phyloP scores from a whole-genome alignment of 2,888 invertebrate genomes.

The Lasioglossum zephyrum region DNA sequence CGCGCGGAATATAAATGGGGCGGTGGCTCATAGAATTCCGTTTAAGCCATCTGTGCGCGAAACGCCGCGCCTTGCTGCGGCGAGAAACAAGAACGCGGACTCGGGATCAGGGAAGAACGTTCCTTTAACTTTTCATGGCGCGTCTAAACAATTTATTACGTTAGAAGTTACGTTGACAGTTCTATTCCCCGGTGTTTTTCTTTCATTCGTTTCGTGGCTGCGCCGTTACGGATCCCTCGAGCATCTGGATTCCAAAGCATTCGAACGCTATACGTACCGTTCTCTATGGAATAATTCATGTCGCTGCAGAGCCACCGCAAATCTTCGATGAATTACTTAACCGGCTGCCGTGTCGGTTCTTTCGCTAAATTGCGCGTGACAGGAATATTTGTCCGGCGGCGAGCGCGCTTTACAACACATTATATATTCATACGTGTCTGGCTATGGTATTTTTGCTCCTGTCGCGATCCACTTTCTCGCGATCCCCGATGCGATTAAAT shows the following conservation, averaged over 20 bases:
- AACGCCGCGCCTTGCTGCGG: background rate
- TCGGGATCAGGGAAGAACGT: constrained; percentile 13
- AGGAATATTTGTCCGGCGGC: constrained; percentile 3
- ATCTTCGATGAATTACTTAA: constrained; percentile 54
- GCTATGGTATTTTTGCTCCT: background rate
- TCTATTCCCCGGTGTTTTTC: constrained; percentile 45
- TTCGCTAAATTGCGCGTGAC: constrained; percentile 26
- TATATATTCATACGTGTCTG: constrained; percentile 18
- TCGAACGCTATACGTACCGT: constrained; percentile 30
- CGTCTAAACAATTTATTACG: constrained; percentile 54
- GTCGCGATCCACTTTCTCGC: background rate
- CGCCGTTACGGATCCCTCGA: constrained; percentile 24
- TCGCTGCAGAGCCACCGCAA: constrained; percentile 41
- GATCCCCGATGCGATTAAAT: background rate
- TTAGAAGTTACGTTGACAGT: constrained; percentile 53
- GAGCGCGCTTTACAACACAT: background rate
- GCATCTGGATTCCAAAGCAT: constrained; percentile 40
- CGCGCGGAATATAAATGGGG: background rate
- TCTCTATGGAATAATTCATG: constrained; percentile 44
- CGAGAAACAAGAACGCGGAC: background rate
- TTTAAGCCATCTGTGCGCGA: background rate
- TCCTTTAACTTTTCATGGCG: constrained; percentile 32
- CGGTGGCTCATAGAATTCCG: constrained; percentile 12
- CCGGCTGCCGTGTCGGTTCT: constrained; percentile 11
- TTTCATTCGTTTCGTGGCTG: constrained; percentile 23